These are phyloP conservation scores for Leptestheria dahalacensis DNA, from an alignment of 1,140 invertebrate genomes.

Conservation along the genomic window DNA sequence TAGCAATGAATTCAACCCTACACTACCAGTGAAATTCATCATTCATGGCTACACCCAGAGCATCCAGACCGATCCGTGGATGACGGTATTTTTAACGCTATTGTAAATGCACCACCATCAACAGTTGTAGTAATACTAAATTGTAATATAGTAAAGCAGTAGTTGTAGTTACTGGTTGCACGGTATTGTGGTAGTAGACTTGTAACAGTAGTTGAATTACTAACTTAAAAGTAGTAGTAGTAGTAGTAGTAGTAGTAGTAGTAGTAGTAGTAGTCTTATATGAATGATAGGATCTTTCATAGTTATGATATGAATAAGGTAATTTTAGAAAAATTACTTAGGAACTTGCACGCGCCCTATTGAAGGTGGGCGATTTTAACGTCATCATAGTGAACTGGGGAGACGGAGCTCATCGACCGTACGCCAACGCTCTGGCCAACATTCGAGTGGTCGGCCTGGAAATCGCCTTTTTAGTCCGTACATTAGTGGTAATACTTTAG, in stretches of 20 bases:
- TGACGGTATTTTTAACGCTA: conserved; percentile 46
- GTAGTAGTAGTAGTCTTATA: no score
- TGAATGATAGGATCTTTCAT: conserved; percentile 47
- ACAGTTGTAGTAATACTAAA: no score
- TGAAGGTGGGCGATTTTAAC: conserved; percentile 62
- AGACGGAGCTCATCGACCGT: conserved; percentile 59
- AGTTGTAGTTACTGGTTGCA: no score
- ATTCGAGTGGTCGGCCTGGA: conserved; percentile 62
- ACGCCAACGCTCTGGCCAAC: conserved; percentile 31
- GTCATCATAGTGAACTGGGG: conserved; percentile 74
- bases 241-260: no score
- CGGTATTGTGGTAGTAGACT: no score
- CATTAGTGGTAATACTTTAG: conserved; percentile 48
- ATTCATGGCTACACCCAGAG: conserved; percentile 53
- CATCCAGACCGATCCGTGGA: conserved; percentile 68
- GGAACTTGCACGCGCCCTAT: conserved; percentile 25
- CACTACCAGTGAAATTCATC: conserved; percentile 24
- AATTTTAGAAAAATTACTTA: no score
- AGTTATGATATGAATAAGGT: no score
- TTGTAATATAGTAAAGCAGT: no score
- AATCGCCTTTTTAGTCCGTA: conserved; percentile 58
- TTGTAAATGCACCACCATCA: no score
- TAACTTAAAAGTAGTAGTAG: no score
- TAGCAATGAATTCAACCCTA: no score
- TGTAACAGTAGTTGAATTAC: no score